Percentiles rank a stretch among this genome's conserved stretches.
These are phyloP conservation scores for Crypturellus undulatus DNA, from an alignment of 2,113 vertebrate species.

Conservation along the genomic window DNA sequence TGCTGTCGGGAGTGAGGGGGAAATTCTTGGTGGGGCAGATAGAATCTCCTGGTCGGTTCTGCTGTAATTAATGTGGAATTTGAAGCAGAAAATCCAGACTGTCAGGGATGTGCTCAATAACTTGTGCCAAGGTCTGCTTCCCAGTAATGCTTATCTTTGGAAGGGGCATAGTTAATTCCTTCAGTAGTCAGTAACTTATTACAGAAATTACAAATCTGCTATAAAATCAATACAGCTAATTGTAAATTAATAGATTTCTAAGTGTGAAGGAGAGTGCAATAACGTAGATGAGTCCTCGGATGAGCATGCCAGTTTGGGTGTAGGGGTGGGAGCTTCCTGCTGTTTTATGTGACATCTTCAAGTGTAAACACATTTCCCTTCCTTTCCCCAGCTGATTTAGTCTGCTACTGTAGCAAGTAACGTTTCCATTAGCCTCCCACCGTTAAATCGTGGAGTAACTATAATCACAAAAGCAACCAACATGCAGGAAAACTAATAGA, in stretches of 20 bases:
- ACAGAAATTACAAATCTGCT: conserved; percentile 72
- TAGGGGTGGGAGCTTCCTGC: conserved; percentile 72
- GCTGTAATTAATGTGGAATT: conserved; percentile 85
- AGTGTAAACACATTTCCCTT: conserved; percentile 85
- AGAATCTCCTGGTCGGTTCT: conserved; percentile 72
- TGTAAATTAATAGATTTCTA: conserved; percentile 80
- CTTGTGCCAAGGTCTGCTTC: conserved; percentile 52
- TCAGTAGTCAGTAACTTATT: conserved; percentile 74
- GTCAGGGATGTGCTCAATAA: conserved; percentile 77
- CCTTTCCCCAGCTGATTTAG: conserved; percentile 75
- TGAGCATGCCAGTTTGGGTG: conserved; percentile 61
- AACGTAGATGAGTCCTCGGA: conserved; percentile 72
- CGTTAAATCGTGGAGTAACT: conserved; percentile 81
- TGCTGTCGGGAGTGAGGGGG: neutral
- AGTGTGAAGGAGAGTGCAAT: conserved; percentile 72
- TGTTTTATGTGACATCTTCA: conserved; percentile 81
- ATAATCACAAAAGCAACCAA: conserved; percentile 76
- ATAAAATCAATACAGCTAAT: conserved; percentile 83
- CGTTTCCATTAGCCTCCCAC: conserved; percentile 85
- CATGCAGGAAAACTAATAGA: conserved; percentile 77
- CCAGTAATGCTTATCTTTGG: conserved; percentile 73
- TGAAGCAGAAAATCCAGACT: conserved; percentile 75
- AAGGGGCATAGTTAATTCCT: conserved; percentile 73
- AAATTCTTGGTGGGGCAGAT: conserved; percentile 60
- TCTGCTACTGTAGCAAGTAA: conserved; percentile 71